Evolutionary conservation across 2,797 vertebrate genomes (phyloP), one percentile per base, ranked within the genome.

Genomic region (Chloroceryle inda): DNA sequence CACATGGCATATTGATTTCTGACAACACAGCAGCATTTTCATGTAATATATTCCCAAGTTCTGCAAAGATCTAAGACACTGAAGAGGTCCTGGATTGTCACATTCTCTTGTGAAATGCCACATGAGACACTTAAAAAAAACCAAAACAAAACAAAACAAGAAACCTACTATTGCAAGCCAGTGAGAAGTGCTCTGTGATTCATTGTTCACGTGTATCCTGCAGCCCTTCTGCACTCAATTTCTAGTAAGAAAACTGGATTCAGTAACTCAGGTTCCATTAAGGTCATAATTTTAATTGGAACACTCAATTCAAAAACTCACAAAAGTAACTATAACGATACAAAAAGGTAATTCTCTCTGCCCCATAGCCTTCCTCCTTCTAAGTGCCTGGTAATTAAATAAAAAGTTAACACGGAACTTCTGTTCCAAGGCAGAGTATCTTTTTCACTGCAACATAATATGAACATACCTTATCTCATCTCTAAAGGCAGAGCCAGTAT

Each of bases 381-480:
- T 56, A 56, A 82, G 8, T 35, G 26, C 35, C 42, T 35, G 21
- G 38, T 14, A 94, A 75, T 58, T 50, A 93, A 85, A 85, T 61
- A 66, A 69, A 75, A 84, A 33, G 31, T 83, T 72, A 89, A 88
- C 40, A 85, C 16, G 73, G 42, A 77, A 72, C n/a, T 83, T 56
- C n/a, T 77, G 21, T 42, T 89, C 35, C 73, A 88, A 85, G 68
- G 61, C 23, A 47, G 31, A 80, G 6, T 72, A 72, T 45, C 45
- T 72, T 85, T 87, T 86, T 59, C 62, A 64, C 53, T 50, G 58
- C 45, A 77, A 80, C 1, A 0, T 40, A 94, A 95, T 42, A 87
- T 16, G 92, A 92, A 89, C 29, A 31, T 9, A 67, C 20, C 35
- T 90, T 68, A 93, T 88, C 85, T 79, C n/a, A 79, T 40, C 35